Conservation (phyloP, 2,113 vertebrate genomes). For the Campylorhamphus procurvoides region DNA sequence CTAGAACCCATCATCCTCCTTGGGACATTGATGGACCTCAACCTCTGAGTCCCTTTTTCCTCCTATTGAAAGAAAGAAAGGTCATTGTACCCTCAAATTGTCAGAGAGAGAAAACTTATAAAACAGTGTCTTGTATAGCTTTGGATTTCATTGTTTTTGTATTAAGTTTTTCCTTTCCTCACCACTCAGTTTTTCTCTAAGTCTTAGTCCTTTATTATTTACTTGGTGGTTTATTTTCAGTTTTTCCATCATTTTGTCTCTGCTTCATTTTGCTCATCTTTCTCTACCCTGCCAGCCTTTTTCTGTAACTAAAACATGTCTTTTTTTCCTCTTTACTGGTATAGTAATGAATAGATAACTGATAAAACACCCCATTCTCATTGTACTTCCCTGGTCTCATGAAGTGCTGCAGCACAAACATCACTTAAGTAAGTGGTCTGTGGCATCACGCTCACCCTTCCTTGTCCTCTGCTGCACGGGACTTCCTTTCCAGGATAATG, state of each 20-base stretch:
- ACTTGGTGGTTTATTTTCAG: not conserved
- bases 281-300: not conserved
- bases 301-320: not conserved
- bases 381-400: not conserved
- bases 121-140: not conserved
- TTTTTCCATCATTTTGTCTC: not conserved
- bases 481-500: not conserved
- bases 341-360: not conserved
- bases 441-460: fast-evolving
- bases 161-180: not conserved
- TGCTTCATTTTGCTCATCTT: not conserved
- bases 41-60: not conserved
- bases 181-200: not conserved
- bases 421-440: not conserved
- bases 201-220: not conserved
- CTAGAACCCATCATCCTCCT: not conserved
- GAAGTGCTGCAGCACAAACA: not conserved
- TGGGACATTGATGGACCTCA: not conserved
- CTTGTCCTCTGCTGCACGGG: not conserved
- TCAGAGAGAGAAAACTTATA: not conserved
- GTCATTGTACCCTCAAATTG: not conserved
- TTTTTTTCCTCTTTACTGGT: not conserved
- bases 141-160: not conserved
- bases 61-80: not conserved
- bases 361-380: not conserved